Evolutionary conservation across 2,797 vertebrate species (phyloP).

Genomic region (Botia almorhae): DNA sequence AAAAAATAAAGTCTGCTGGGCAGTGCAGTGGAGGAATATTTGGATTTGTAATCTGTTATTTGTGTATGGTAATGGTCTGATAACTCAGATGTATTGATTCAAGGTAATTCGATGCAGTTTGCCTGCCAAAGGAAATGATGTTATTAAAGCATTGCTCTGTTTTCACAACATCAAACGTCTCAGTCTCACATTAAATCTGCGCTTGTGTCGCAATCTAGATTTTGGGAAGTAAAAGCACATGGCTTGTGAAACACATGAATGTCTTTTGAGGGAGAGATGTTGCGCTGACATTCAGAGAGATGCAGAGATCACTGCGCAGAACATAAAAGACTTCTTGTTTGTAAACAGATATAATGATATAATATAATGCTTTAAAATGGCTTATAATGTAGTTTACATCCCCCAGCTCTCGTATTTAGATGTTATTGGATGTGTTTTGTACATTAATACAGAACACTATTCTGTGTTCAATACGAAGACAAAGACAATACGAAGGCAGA

Average conservation of each 20-base stretch:
- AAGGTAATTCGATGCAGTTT: constrained; percentile 14
- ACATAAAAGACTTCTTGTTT: background rate
- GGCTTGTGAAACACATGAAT: constrained; percentile 5
- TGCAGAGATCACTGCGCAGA: constrained; percentile 16
- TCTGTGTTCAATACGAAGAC: no score
- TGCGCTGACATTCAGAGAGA: constrained; percentile 25
- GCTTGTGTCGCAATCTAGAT: constrained; percentile 26
- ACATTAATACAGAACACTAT: background rate
- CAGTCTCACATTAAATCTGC: background rate
- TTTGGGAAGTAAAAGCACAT: constrained; percentile 15
- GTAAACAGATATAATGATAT: no score
- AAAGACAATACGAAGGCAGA: background rate
- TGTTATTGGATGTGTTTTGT: background rate
- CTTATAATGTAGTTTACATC: constrained; percentile 20
- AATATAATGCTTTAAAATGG: constrained; percentile 13
- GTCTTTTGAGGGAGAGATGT: constrained; percentile 17
- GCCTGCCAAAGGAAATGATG: constrained; percentile 14
- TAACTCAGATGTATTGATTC: constrained; percentile 5
- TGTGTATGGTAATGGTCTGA: background rate
- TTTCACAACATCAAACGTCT: constrained; percentile 48
- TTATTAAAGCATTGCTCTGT: constrained; percentile 1
- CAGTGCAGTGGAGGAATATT: background rate
- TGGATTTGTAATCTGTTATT: constrained; percentile 10
- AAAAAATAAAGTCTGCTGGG: constrained; percentile 1
- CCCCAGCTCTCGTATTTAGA: background rate